Evolutionary conservation across 2,797 vertebrate species (phyloP).

Genomic region (Peromyscus attwateri): DNA sequence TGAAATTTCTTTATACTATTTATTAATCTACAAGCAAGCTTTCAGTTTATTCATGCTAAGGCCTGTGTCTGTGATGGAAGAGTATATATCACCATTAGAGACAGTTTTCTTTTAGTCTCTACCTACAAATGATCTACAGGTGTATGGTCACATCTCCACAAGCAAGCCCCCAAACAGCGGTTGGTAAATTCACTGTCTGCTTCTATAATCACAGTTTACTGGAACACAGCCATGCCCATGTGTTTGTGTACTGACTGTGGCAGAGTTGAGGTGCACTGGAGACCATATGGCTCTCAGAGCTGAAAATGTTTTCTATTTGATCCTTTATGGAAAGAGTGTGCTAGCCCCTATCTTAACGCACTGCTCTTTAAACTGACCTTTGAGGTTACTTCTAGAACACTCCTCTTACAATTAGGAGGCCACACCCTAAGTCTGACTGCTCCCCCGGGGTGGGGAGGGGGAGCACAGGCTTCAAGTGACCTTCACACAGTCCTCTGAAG

Average conservation of each 20-base stretch:
- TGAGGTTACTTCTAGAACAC: conserved; percentile 33
- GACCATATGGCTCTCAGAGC: background rate
- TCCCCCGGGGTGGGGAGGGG: background rate
- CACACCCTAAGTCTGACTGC: background rate
- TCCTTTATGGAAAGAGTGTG: background rate
- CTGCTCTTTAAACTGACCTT: background rate
- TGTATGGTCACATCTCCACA: background rate
- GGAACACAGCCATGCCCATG: background rate
- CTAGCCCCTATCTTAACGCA: background rate
- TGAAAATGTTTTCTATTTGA: conserved; percentile 32
- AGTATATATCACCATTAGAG: background rate
- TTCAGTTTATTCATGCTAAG: background rate
- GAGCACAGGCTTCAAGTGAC: background rate
- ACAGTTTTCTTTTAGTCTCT: background rate
- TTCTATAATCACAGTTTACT: background rate
- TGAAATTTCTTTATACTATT: conserved; percentile 8
- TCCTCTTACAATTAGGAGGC: background rate
- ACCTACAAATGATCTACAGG: background rate
- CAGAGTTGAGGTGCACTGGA: background rate
- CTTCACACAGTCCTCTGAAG: background rate
- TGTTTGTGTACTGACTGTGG: background rate
- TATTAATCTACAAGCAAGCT: background rate
- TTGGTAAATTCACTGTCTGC: background rate
- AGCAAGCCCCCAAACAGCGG: background rate
- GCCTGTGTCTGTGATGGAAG: background rate